These are phyloP conservation scores for Drosophila fuyamai DNA, from an alignment of 1,140 invertebrate species.

Conservation along the genomic window DNA sequence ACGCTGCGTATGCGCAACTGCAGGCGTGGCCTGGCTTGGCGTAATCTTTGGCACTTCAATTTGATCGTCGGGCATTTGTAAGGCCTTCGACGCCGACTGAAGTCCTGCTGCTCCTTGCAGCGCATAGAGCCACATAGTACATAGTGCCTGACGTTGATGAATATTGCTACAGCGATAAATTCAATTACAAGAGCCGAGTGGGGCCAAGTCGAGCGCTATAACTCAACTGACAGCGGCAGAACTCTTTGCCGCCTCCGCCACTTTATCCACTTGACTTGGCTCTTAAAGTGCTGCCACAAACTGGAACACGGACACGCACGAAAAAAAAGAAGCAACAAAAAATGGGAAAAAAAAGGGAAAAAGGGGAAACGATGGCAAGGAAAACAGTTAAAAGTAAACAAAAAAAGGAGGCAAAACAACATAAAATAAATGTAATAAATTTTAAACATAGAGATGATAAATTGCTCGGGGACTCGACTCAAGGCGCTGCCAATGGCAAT, in stretches of 20 bases:
- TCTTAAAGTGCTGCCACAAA: slow-evolving; percentile 56
- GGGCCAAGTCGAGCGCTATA: slow-evolving; percentile 59
- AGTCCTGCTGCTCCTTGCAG: slow-evolving; percentile 16
- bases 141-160: slow-evolving; percentile 65
- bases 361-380: slow-evolving; percentile 8
- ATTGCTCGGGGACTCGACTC: slow-evolving; percentile 74
- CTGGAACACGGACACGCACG: slow-evolving; percentile 49
- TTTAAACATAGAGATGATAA: slow-evolving; percentile 83
- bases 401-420: slow-evolving; percentile 57
- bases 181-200: slow-evolving; percentile 67
- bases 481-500: slow-evolving; percentile 68
- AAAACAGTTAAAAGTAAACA: slow-evolving; percentile 55
- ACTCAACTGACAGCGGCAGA: slow-evolving; percentile 56
- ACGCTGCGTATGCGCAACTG: slow-evolving; percentile 77
- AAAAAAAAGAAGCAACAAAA: not conserved
- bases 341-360: not conserved
- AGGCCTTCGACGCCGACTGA: slow-evolving; percentile 28
- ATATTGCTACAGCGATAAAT: slow-evolving; percentile 75
- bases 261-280: slow-evolving; percentile 59
- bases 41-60: slow-evolving; percentile 59
- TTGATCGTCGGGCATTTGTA: slow-evolving; percentile 65
- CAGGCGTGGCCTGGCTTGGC: slow-evolving; percentile 20
- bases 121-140: not conserved
- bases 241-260: slow-evolving; percentile 53
- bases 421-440: slow-evolving; percentile 84